A percentile compares a stretch with the other conserved stretches of the same genome.
Conservation (phyloP, 2,113 vertebrate species). For the Dromas ardeola region DNA sequence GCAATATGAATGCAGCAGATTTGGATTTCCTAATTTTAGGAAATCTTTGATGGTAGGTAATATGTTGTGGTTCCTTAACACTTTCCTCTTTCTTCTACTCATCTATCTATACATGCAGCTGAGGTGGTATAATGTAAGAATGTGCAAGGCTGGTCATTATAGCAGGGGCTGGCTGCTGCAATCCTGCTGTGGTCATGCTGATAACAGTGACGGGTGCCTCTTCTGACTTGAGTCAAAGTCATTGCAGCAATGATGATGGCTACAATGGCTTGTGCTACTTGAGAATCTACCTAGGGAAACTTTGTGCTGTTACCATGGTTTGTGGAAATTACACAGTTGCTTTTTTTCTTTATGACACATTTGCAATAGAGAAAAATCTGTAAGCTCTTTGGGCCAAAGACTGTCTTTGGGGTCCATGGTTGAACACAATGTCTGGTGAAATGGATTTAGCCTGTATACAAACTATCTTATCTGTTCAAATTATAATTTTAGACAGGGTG, state of each 20-base stretch:
- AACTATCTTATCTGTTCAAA: not conserved
- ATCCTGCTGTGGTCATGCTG: not conserved
- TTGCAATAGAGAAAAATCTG: not conserved
- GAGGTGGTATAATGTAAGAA: not conserved
- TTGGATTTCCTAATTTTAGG: not conserved
- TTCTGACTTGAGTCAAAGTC: not conserved
- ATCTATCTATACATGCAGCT: not conserved
- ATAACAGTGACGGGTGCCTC: not conserved
- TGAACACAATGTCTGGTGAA: not conserved
- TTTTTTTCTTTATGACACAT: not conserved
- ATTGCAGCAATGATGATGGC: not conserved
- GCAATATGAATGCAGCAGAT: not conserved
- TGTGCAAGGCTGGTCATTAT: not conserved
- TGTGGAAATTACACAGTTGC: not conserved
- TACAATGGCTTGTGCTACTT: not conserved
- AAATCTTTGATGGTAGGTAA: not conserved
- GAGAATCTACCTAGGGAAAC: not conserved
- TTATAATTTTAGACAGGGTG: not conserved
- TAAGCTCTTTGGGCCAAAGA: not conserved
- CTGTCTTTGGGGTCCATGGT: not conserved
- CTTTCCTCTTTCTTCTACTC: not conserved
- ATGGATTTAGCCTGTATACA: not conserved
- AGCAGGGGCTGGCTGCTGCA: not conserved
- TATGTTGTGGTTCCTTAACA: not conserved
- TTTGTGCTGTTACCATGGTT: not conserved